Evolutionary conservation across 2,888 invertebrate genomes (phyloP).

Genomic region (Hyposoter dolosus): DNA sequence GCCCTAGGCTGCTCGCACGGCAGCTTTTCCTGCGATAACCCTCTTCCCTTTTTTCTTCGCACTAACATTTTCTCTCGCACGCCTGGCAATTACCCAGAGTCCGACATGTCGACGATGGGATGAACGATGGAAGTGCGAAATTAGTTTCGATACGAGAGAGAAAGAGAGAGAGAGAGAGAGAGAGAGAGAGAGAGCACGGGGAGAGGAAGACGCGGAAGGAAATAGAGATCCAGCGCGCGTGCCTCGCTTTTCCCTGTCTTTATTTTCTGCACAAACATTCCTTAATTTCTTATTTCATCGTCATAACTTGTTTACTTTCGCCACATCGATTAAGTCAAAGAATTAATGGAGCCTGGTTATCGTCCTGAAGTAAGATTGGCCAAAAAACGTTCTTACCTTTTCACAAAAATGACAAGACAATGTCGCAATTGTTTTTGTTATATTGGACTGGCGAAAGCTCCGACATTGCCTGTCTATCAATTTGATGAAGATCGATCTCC

Average conservation of each 20-base stretch:
- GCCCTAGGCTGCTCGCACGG: conserved; percentile 7
- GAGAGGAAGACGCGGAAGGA: background rate
- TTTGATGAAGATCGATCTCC: conserved; percentile 12
- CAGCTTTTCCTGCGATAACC: conserved; percentile 1
- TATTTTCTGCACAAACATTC: conserved; percentile 15
- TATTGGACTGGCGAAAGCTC: background rate
- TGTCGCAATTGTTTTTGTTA: background rate
- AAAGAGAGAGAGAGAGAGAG: conserved; percentile 33
- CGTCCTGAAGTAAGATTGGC: background rate
- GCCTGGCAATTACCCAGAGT: conserved; percentile 62
- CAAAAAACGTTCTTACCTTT: background rate
- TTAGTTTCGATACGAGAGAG: conserved; percentile 65
- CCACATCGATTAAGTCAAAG: conserved; percentile 18
- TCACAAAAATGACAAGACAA: background rate
- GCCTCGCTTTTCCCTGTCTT: conserved; percentile 23
- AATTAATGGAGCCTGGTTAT: conserved; percentile 23
- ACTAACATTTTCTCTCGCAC: conserved; percentile 50
- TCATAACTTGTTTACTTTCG: conserved; percentile 35
- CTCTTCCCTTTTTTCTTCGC: conserved; percentile 38
- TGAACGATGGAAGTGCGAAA: conserved; percentile 66
- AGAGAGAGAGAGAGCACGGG: background rate
- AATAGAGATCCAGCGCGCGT: conserved; percentile 16
- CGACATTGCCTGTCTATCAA: background rate
- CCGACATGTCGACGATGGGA: conserved; percentile 65
- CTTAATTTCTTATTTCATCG: background rate